Base-by-base conservation (phyloP, 2,888 invertebrate species). In the Heliconius charithonia region DNA sequence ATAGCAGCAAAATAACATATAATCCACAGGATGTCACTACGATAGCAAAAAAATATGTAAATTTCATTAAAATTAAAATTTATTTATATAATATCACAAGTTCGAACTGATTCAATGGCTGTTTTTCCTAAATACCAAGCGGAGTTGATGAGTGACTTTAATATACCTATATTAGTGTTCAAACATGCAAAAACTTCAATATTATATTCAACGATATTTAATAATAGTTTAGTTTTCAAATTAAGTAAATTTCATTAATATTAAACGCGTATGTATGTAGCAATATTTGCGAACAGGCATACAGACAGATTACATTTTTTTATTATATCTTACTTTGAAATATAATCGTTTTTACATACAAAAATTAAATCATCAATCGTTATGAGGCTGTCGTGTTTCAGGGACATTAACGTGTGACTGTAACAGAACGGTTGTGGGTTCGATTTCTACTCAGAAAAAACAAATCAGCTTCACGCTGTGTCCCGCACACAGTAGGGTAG, bases 21-120 rank as follows among this genome's bases (percentile, higher is more conserved):
- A 89, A 91, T 91, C 91, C 91, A 37, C 90, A 91, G 92, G 92
- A 92, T 86, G 90, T 85, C 82, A 75, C 51, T 63, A 83, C 86
- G 91, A 91, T 92, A 91, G 84, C 82, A 70, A 62, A 56, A 37
- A 67, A 65, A 70, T 65, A 67, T 76, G 79, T 75, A 41, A 71
- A 77, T 62, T 62, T 70, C 2, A 73, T 41, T 16, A 45, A 59
- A 67, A 62, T 29, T 27, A 56, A 69, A 16, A 25, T 67, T 74
- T 56, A 56, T 56, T 22, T 3, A 25, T 37, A 59, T 72, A n/a
- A 32, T 59, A 37, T 37, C 13, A 37, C 1, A 72, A 37, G 25
- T n/a, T 72, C 59, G 37, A 56, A 72, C 4, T 25, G 29, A 37
- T 72, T 72, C 59, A 56, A 72, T 72, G 16, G n/a, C 67, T n/a